A percentile compares a stretch with the other conserved stretches of the same genome.
Evolutionary conservation across 53 echinoderm and acorn worm species (phyloP).

Genomic region (Mesocentrotus franciscanus): DNA sequence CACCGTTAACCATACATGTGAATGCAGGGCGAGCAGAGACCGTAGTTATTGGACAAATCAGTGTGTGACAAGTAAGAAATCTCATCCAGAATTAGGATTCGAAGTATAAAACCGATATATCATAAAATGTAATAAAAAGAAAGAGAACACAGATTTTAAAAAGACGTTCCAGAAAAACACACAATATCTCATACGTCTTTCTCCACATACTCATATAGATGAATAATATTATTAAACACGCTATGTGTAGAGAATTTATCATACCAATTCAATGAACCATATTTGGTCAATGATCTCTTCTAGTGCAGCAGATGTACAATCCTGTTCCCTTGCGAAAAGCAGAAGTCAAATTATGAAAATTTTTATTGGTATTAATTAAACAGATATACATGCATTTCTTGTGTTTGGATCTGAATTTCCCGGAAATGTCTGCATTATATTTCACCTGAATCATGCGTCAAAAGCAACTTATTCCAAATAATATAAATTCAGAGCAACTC

Average conservation of each 20-base stretch:
- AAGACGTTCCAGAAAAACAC: background rate
- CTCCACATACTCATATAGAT: background rate
- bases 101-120: background rate
- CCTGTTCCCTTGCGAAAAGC: too few relatives aligned
- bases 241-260: background rate
- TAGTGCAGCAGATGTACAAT: too few relatives aligned
- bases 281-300: too few relatives aligned
- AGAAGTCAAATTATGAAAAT: too few relatives aligned
- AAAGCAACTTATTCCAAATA: background rate
- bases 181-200: background rate
- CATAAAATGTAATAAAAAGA: too few relatives aligned
- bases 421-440: background rate
- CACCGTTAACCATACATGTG: background rate
- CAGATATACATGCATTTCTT: background rate
- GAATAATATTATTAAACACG: background rate
- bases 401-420: background rate
- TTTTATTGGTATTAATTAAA: background rate
- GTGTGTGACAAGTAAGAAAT: slow-evolving; percentile 21
- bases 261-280: background rate
- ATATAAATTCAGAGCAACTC: background rate
- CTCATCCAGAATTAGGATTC: background rate
- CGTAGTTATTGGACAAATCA: slow-evolving; percentile 1
- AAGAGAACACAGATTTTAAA: background rate
- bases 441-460: background rate
- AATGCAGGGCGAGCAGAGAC: slow-evolving; percentile 15